Base-by-base conservation (phyloP, 2,113 vertebrate genomes). In the Callipepla californica region DNA sequence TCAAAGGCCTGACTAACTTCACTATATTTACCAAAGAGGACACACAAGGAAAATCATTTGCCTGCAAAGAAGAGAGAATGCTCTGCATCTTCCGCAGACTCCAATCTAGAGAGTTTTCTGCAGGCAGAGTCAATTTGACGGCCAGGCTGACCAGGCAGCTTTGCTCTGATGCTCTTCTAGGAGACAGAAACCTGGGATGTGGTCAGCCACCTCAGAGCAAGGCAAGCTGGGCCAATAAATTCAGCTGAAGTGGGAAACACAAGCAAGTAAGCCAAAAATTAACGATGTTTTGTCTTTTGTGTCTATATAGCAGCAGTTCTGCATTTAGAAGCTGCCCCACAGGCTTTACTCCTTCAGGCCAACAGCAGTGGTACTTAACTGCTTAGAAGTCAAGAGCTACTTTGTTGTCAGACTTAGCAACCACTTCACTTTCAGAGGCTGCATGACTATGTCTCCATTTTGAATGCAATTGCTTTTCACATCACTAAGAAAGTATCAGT, bases 141-240 rank as follows among this genome's bases (percentile, higher is more conserved):
- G 70, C 34, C 4, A n/a, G 36, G 22, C 30, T 59, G 44, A 50
- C 15, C 53, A 63, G 61, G 12, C 50, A 4, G 47, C 34, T 69
- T 67, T 51, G 18, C 13, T 87, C 12, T 2, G 30, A 53, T 44
- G 63, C 30, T 18, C 14, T 38, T 44, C 36, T 30, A 73, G n/a
- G 47, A 42, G 76, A 51, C 40, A 21, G 7, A 13, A 34, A 67
- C n/a, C 12, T 10, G n/a, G 44, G 42, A 55, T 17, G 58, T 6
- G 20, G 38, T 9, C 74, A 87, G 11, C 7, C 36, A 63, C 65
- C 38, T 18, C 28, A 7, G 68, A 78, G 11, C 30, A 59, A 44
- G 17, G 21, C 18, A 30, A 9, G 13, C 1, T 70, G 23, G 36
- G 16, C 65, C 62, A 6, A 4, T 1, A 0, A 26, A 34, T 34